Conservation (phyloP, 2,888 invertebrate genomes). For the Lottia scabra region DNA sequence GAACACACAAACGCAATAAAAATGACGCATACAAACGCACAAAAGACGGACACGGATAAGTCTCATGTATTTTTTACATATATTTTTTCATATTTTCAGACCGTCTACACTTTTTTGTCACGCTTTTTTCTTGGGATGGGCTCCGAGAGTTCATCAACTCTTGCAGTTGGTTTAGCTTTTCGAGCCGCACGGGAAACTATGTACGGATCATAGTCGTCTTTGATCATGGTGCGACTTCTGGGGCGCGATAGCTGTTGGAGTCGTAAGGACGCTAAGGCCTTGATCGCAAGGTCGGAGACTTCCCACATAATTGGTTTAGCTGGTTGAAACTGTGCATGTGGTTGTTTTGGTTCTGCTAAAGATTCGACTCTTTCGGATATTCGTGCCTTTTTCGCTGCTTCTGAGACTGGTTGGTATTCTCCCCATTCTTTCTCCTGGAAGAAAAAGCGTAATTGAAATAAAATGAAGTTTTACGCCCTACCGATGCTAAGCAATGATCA, state of each 20-base stretch:
- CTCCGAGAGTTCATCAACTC: constrained; percentile 53
- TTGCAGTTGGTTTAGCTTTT: constrained; percentile 50
- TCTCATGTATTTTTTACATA: no score
- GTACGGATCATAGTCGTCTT: constrained; percentile 65
- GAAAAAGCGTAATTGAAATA: neutral
- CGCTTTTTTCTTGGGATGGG: constrained; percentile 60
- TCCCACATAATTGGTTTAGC: constrained; percentile 54
- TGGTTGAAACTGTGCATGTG: constrained; percentile 25
- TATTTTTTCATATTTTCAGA: no score
- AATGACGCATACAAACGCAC: no score
- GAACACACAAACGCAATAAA: no score
- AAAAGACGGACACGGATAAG: no score
- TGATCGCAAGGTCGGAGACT: constrained; percentile 50
- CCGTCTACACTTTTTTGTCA: constrained; percentile 33
- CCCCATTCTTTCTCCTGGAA: constrained; percentile 44
- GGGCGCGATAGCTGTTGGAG: constrained; percentile 62
- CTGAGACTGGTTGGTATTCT: constrained; percentile 41
- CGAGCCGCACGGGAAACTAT: constrained; percentile 51
- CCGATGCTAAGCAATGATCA: no score
- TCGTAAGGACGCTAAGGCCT: constrained; percentile 54
- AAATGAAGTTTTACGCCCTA: no score
- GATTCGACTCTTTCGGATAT: constrained; percentile 48
- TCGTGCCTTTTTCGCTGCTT: constrained; percentile 40
- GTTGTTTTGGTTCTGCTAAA: constrained; percentile 50
- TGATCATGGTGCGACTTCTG: constrained; percentile 55